Conservation (phyloP, 2,113 vertebrate genomes). For the Athene cunicularia region DNA sequence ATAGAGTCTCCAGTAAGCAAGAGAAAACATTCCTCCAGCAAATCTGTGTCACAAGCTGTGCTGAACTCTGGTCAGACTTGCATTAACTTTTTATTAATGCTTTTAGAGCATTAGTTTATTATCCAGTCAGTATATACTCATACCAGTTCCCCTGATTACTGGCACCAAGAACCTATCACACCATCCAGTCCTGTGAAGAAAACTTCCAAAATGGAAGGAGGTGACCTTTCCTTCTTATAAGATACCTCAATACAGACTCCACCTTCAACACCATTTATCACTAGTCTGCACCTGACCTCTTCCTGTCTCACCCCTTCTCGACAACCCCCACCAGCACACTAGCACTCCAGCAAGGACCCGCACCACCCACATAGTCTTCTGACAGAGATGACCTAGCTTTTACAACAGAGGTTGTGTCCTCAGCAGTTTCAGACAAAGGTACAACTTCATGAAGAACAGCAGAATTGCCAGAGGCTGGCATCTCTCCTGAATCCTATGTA, state of each 20-base stretch:
- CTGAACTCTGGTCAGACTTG: neutral
- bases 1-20: neutral
- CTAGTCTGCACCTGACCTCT: neutral
- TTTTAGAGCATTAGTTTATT: neutral
- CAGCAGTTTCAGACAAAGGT: neutral
- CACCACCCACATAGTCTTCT: neutral
- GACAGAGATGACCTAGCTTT: neutral
- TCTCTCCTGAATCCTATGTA: neutral
- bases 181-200: neutral
- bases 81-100: neutral
- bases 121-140: too few species aligned
- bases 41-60: neutral
- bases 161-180: neutral
- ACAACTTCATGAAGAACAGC: neutral
- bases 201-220: neutral
- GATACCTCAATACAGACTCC: neutral
- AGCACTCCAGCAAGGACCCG: neutral
- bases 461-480: neutral
- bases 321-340: neutral
- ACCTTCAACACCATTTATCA: neutral
- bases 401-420: neutral
- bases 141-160: neutral
- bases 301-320: neutral
- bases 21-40: neutral
- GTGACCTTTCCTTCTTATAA: neutral